Evolutionary conservation across 2,113 vertebrate species (phyloP).

Genomic region (Halcyon senegalensis): DNA sequence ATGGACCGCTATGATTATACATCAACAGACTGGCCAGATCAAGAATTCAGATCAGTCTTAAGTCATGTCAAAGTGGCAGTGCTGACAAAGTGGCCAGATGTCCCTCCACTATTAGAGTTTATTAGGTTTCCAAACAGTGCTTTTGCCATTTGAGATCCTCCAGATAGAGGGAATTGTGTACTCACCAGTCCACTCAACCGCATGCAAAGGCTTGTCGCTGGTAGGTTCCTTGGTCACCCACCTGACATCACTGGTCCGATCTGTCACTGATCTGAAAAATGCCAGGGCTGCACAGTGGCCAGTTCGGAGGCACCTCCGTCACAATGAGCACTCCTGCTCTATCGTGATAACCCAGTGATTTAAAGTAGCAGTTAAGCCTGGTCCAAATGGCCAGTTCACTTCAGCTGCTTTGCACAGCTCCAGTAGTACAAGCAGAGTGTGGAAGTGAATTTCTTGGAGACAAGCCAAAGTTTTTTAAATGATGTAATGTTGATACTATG

Average conservation of each 20-base stretch:
- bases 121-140: not conserved
- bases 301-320: not conserved
- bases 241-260: not conserved
- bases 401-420: not conserved
- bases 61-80: not conserved
- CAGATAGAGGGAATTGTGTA: not conserved
- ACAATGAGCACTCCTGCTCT: not conserved
- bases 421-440: not conserved
- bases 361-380: not conserved
- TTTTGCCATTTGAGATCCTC: not conserved
- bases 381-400: not conserved
- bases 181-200: not conserved
- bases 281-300: not conserved
- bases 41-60: conserved; percentile 36
- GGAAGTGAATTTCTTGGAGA: not conserved
- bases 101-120: not conserved
- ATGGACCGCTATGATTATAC: not conserved
- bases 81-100: not conserved
- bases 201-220: not conserved
- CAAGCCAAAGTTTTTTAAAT: not conserved
- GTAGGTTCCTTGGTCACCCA: not conserved
- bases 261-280: not conserved
- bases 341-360: not conserved
- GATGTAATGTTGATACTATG: not conserved
- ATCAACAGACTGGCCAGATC: not conserved